Conservation (phyloP, 2,888 invertebrate species). For the Alviniconcha strummeri region DNA sequence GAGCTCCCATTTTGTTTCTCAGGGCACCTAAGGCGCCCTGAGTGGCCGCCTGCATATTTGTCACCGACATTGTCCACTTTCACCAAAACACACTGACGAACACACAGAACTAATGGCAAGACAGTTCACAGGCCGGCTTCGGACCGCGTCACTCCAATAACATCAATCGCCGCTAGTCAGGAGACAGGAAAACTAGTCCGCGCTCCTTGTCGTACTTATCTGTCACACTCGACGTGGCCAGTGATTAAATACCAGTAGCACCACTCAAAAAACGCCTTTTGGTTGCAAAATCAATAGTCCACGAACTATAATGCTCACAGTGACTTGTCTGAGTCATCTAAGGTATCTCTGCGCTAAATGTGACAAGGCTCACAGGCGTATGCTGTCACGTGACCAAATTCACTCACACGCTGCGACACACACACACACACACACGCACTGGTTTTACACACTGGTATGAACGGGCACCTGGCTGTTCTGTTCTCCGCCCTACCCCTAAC, state of each 20-base stretch:
- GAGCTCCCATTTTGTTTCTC: constrained; percentile 99
- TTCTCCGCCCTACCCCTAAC: constrained; percentile 23
- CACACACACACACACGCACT: not conserved
- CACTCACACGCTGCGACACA: constrained; percentile 20
- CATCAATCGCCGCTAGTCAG: constrained; percentile 9
- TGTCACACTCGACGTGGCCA: not conserved
- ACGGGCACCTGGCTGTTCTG: constrained; percentile 41
- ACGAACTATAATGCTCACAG: constrained; percentile 10
- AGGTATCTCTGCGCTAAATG: constrained; percentile 30
- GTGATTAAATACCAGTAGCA: constrained; percentile 19
- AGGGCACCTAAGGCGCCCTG: constrained; percentile 92
- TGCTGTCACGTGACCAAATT: constrained; percentile 37
- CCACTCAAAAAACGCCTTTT: constrained; percentile 3
- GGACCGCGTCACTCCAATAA: constrained; percentile 32
- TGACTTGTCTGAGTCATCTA: constrained; percentile 35
- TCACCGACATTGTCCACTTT: constrained; percentile 32
- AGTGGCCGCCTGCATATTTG: constrained; percentile 30
- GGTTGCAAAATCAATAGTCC: constrained; percentile 12
- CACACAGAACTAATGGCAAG: constrained; percentile 29
- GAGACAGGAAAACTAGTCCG: constrained; percentile 27
- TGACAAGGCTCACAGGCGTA: constrained; percentile 35
- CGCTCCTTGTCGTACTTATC: not conserved
- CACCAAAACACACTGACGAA: constrained; percentile 22
- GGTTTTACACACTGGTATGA: not conserved
- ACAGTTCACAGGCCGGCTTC: constrained; percentile 39